Evolutionary conservation across 1,140 invertebrate genomes (phyloP).

Genomic region (Lysiphlebus fabarum): DNA sequence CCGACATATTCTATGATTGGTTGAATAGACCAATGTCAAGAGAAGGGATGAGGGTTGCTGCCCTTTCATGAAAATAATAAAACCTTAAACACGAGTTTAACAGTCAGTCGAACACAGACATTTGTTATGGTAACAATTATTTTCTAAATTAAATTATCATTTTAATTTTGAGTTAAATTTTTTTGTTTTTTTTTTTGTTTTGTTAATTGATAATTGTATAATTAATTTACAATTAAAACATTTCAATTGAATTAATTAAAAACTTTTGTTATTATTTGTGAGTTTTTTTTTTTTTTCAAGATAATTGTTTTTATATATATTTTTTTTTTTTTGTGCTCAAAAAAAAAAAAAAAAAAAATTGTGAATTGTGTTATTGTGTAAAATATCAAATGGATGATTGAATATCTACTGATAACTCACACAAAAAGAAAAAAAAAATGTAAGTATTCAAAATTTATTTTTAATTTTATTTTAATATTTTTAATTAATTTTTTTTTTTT

Average conservation of each 20-base stretch:
- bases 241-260: neutral
- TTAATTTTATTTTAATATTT: too few relatives aligned
- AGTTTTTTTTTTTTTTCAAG: neutral
- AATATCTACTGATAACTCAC: too few relatives aligned
- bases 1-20: neutral
- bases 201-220: neutral
- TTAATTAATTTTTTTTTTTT: too few relatives aligned
- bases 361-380: too few relatives aligned
- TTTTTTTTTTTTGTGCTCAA: too few relatives aligned
- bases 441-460: too few relatives aligned
- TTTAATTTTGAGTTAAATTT: neutral
- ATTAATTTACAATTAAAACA: neutral
- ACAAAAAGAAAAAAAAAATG: too few relatives aligned
- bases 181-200: neutral
- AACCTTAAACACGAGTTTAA: conserved; percentile 18
- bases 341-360: too few relatives aligned
- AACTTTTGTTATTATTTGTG: neutral
- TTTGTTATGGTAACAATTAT: neutral
- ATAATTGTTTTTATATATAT: neutral
- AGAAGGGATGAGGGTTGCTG: conserved; percentile 29
- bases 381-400: too few relatives aligned
- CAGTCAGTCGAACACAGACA: conserved; percentile 28
- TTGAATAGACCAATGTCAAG: conserved; percentile 11
- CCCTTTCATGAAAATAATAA: conserved; percentile 27
- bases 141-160: neutral